These are phyloP conservation scores for Lipophrys pholis DNA, from an alignment of 2,113 vertebrate species.

Conservation along the genomic window DNA sequence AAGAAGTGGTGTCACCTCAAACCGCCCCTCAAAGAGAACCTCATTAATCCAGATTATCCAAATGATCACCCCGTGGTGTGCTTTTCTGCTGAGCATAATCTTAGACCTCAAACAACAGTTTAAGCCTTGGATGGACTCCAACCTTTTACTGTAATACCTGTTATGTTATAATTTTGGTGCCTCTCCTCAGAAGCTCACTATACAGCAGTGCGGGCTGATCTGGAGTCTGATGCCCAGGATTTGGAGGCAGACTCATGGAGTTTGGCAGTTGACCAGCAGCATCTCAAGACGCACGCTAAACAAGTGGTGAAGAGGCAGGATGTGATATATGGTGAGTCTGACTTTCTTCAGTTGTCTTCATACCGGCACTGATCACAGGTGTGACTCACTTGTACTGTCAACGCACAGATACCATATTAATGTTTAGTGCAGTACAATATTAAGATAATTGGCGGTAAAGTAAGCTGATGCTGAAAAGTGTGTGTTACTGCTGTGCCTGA, in stretches of 20 bases:
- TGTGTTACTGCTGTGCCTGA: no score
- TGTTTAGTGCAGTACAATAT: background rate
- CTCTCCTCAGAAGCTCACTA: constrained; percentile 85
- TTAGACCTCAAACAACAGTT: no score
- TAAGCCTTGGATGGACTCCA: no score
- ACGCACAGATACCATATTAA: background rate
- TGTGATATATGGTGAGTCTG: constrained; percentile 91
- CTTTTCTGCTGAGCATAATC: no score
- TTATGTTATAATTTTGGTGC: background rate
- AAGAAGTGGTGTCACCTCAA: background rate
- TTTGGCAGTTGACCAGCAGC: constrained; percentile 88
- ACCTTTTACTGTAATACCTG: no score
- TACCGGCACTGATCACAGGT: background rate
- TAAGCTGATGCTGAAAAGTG: no score
- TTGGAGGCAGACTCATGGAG: constrained; percentile 96
- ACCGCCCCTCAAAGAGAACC: background rate
- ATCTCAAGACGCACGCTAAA: constrained; percentile 86
- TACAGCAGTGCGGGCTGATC: constrained; percentile 85
- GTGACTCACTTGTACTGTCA: rapidly evolving
- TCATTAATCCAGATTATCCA: background rate
- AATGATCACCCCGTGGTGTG: no score
- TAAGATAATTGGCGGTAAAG: background rate
- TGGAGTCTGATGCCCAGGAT: constrained; percentile 90
- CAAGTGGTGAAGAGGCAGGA: constrained; percentile 92
- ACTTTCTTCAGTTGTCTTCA: background rate